These are phyloP conservation scores for Alethe castanea DNA, from an alignment of 2,113 vertebrate species.

Conservation along the genomic window DNA sequence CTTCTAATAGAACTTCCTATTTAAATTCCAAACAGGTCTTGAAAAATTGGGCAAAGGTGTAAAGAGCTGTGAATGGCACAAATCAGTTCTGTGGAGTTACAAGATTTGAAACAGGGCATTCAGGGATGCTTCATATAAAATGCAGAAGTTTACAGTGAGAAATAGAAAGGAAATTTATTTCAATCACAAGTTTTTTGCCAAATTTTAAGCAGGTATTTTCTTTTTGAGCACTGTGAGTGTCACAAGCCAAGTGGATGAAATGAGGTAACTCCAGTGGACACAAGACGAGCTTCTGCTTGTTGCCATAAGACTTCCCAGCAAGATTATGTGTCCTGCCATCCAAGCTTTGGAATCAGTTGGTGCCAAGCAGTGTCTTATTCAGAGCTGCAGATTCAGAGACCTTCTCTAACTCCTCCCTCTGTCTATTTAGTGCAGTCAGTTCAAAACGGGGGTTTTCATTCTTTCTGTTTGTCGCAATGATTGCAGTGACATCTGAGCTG, in stretches of 20 bases:
- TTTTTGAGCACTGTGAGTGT: not conserved
- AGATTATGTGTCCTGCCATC: not conserved
- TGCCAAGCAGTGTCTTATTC: not conserved
- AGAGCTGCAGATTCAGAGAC: not conserved
- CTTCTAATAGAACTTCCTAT: not conserved
- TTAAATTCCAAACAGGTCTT: not conserved
- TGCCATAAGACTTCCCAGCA: not conserved
- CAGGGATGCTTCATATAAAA: not conserved
- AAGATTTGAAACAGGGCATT: not conserved
- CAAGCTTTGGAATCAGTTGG: not conserved
- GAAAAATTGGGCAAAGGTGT: not conserved
- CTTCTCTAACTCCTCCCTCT: not conserved
- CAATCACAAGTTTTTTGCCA: not conserved
- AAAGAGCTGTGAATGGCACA: not conserved
- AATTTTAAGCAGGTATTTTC: not conserved
- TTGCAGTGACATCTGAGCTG: not conserved
- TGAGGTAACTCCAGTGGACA: not conserved
- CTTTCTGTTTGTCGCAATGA: accelerated
- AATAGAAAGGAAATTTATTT: not conserved
- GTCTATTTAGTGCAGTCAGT: not conserved
- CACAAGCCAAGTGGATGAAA: not conserved
- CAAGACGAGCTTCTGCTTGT: not conserved
- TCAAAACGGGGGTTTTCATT: not conserved
- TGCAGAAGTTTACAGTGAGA: not conserved
- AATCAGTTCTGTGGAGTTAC: not conserved